These are phyloP conservation scores for Catocala nupta DNA, from an alignment of 2,888 invertebrate genomes.

Conservation along the genomic window DNA sequence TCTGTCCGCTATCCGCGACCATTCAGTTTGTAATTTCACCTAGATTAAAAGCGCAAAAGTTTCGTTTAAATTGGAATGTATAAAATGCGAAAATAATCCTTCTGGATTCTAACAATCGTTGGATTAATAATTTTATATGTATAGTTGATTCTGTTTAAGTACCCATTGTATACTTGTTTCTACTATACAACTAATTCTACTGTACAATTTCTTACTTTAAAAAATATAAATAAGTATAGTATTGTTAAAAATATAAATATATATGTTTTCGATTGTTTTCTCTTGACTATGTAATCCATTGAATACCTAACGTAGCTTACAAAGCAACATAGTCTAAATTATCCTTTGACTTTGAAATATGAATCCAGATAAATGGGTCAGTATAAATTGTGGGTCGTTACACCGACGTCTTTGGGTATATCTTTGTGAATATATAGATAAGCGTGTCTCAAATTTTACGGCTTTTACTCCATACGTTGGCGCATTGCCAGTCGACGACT, in stretches of 20 bases:
- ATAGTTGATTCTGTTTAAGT: conserved; percentile 4
- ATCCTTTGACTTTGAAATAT: conserved; percentile 33
- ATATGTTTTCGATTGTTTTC: neutral
- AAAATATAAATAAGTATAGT: too few relatives aligned
- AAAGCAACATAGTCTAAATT: conserved; percentile 25
- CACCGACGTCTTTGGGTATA: conserved; percentile 29
- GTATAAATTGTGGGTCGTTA: conserved; percentile 33
- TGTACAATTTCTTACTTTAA: too few relatives aligned
- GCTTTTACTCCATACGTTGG: conserved; percentile 50
- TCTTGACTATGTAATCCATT: neutral
- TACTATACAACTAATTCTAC: too few relatives aligned
- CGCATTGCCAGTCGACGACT: conserved; percentile 50
- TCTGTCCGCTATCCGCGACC: conserved; percentile 29
- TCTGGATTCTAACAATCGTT: conserved; percentile 2
- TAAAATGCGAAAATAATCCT: conserved; percentile 2
- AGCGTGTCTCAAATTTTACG: conserved; percentile 46
- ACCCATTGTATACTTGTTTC: too few relatives aligned
- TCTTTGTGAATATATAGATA: conserved; percentile 38
- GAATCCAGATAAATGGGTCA: conserved; percentile 39
- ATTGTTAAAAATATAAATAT: too few relatives aligned
- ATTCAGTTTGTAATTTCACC: conserved; percentile 40
- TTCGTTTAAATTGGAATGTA: conserved; percentile 41
- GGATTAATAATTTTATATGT: conserved; percentile 3
- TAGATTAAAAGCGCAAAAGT: conserved; percentile 47
- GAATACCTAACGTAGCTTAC: conserved; percentile 22